Base-by-base conservation (phyloP, 2,888 invertebrate genomes). In the Perdita meconis region DNA sequence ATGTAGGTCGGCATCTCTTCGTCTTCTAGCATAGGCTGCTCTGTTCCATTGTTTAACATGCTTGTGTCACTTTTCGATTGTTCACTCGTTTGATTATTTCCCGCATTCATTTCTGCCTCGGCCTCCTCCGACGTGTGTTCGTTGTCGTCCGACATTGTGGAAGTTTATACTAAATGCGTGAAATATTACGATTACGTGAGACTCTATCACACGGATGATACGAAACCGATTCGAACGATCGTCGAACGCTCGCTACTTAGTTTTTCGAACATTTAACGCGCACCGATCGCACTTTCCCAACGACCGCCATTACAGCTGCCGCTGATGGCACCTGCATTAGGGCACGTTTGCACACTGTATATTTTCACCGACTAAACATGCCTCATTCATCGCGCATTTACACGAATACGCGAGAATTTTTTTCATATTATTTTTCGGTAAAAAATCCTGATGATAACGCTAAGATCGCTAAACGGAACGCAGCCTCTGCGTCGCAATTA, bases 1-100 rank as follows among this genome's bases (percentile, higher is more conserved):
- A 89, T 82, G 57, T 87, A 89, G 0, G 89, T 87, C 12, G 90
- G 90, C 91, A 90, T 90, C 67, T 90, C 90, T 66, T 90, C 91
- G 59, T 90, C 90, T 40, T 92, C 91, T 0, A 87, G 76, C 87
- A 89, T 81, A 69, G 69, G 72, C n/a, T 67, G 38, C 10, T 75
- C 82, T 0, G 71, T 65, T 16, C 74, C 76, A 55, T 68, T 74
- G 36, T 72, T 80, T 47, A 74, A 72, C n/a, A 78, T 53, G 44
- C 71, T 57, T 56, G 76, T 26, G 42, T 80, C 71, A 64, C 47
- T 66, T 59, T 84, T 81, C 19, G 69, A 68, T 44, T 80, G 76
- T 47, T 86, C 77, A 56, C 73, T 69, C 22, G 60, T 64, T 12
- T 65, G 55, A 50, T 78, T n/a, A n/a, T n/a, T 78, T 42, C 76